These are phyloP conservation scores for Auanema sp. DNA, from an alignment of 2,888 invertebrate species.

Conservation along the genomic window DNA sequence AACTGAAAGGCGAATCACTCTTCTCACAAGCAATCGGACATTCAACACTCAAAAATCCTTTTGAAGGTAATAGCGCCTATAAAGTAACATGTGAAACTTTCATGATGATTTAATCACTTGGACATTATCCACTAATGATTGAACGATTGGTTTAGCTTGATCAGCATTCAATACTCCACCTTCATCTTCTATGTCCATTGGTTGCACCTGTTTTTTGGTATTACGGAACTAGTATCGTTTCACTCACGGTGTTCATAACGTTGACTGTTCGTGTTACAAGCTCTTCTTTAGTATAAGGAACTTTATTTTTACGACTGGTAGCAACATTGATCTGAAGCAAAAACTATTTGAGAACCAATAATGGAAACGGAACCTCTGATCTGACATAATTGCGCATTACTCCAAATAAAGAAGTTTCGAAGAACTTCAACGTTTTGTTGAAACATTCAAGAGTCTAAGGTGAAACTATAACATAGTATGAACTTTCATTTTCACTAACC, in stretches of 20 bases:
- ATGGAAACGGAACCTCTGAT: background rate
- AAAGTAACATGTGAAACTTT: no score
- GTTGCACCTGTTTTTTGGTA: background rate
- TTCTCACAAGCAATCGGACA: background rate
- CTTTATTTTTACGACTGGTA: background rate
- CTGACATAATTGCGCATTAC: background rate
- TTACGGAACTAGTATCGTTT: background rate
- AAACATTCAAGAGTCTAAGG: background rate
- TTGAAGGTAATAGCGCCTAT: background rate
- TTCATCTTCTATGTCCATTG: background rate
- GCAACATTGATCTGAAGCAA: background rate
- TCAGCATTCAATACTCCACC: background rate
- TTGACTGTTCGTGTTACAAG: background rate
- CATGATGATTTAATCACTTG: background rate
- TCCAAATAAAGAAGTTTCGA: background rate
- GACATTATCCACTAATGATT: background rate
- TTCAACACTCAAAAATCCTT: background rate
- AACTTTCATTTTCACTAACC: slow-evolving; percentile 1
- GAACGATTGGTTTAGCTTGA: background rate
- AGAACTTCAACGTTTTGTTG: background rate
- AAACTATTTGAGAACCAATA: background rate
- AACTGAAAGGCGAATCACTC: background rate
- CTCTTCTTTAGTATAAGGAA: background rate
- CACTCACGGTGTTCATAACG: background rate
- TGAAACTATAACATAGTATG: background rate